phyloP scores from a whole-genome alignment of 2,113 vertebrate species.

The Sceloporus undulatus region DNA sequence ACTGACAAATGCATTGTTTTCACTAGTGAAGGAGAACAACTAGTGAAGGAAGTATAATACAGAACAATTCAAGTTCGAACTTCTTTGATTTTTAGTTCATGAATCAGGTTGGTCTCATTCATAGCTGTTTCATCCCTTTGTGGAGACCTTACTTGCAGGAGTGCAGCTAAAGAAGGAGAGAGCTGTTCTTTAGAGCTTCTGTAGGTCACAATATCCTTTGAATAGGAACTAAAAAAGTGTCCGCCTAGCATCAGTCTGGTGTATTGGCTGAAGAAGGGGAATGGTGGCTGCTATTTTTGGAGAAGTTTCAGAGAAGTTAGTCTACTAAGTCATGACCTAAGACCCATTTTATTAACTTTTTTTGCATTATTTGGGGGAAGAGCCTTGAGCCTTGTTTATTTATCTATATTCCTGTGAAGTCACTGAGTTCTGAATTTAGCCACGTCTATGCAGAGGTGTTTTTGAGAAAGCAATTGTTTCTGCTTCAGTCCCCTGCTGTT shows the following conservation, averaged over 20 bases:
- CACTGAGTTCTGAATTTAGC: constrained; percentile 48
- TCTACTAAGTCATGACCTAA: background rate
- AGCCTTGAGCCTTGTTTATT: constrained; percentile 3
- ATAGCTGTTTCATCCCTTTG: background rate
- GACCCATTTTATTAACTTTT: background rate
- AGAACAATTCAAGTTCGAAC: background rate
- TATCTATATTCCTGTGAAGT: background rate
- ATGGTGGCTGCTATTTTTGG: no score
- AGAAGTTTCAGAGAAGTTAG: no score
- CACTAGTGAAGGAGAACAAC: background rate
- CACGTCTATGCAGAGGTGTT: constrained; percentile 46
- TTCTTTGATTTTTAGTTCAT: background rate
- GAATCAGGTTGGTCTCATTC: background rate
- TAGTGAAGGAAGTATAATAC: background rate
- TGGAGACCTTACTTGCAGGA: background rate
- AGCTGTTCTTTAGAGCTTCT: background rate
- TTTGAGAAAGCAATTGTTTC: constrained; percentile 55
- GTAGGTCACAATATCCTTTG: background rate
- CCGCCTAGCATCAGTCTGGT: no score
- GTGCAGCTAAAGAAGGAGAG: background rate
- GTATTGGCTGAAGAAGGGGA: no score
- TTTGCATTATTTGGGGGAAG: background rate
- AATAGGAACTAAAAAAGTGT: background rate
- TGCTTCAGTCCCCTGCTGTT: constrained; percentile 41
- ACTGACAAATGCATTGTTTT: background rate